These are phyloP conservation scores for Axea sp. DNA, from an alignment of 2,888 invertebrate species.

Conservation along the genomic window DNA sequence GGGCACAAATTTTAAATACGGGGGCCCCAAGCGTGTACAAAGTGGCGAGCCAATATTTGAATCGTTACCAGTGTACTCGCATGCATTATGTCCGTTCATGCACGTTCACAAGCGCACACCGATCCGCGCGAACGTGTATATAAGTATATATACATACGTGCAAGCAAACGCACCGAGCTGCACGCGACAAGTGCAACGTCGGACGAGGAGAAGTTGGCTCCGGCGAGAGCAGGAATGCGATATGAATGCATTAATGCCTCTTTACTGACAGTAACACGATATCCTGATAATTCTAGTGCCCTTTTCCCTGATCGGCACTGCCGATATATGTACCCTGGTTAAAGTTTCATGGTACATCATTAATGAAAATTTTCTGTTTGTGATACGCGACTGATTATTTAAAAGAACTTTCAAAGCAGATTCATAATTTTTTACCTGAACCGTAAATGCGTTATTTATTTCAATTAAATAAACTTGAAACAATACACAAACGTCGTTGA, in stretches of 20 bases:
- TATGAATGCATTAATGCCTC: constrained; percentile 73
- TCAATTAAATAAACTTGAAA: too few relatives aligned
- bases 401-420: too few relatives aligned
- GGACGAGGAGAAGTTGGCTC: constrained; percentile 62
- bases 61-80: constrained; percentile 53
- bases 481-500: too few relatives aligned
- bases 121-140: constrained; percentile 12
- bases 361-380: too few relatives aligned
- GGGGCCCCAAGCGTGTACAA: constrained; percentile 49
- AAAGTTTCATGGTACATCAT: too few relatives aligned
- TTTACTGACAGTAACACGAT: constrained; percentile 73
- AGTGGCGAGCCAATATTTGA: constrained; percentile 59
- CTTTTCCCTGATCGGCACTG: constrained; percentile 54
- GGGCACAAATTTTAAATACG: constrained; percentile 53
- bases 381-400: too few relatives aligned
- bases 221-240: constrained; percentile 70
- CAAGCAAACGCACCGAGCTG: constrained; percentile 47
- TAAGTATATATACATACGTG: constrained; percentile 22
- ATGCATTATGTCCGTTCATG: constrained; percentile 48
- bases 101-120: constrained; percentile 31
- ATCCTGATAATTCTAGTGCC: constrained; percentile 67
- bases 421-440: too few relatives aligned
- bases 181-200: constrained; percentile 64
- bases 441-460: too few relatives aligned
- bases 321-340: constrained; percentile 54